Percentiles rank a stretch among this genome's conserved stretches.
Evolutionary conservation across 2,888 invertebrate genomes (phyloP).

Genomic region (Plagodis pulveraria): DNA sequence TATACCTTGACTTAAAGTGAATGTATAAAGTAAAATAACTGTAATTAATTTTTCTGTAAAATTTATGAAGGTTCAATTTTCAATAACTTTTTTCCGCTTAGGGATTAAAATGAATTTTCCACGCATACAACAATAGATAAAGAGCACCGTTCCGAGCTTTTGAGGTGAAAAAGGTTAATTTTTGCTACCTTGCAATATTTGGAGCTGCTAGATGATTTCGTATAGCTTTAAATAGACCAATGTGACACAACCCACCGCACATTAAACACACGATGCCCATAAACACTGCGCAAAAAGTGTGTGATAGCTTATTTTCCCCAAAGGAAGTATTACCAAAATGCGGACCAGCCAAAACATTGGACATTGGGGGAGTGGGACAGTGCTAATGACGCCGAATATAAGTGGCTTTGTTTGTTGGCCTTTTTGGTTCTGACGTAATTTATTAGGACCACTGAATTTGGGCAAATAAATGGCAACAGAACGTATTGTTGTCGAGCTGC

Average conservation of each 20-base stretch:
- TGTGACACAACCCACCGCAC: constrained; percentile 17
- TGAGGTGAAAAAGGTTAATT: no score
- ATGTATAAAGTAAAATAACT: no score
- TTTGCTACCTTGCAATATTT: no score
- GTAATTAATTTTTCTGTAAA: no score
- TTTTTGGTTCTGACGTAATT: constrained; percentile 60
- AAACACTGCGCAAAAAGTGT: constrained; percentile 40
- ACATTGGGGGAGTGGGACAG: constrained; percentile 33
- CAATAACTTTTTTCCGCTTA: no score
- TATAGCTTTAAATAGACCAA: neutral
- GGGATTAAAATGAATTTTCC: no score
- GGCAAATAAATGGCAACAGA: constrained; percentile 50
- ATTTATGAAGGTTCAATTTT: no score
- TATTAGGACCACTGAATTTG: constrained; percentile 54
- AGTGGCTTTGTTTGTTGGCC: constrained; percentile 63
- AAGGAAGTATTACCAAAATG: constrained; percentile 40
- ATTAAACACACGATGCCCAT: constrained; percentile 34
- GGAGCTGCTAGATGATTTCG: neutral
- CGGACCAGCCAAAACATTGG: constrained; percentile 35
- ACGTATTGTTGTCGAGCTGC: constrained; percentile 32
- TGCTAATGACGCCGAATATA: constrained; percentile 53
- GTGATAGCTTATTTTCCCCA: constrained; percentile 35
- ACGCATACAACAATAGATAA: no score
- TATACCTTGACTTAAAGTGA: no score
- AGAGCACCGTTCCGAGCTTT: no score